These are phyloP conservation scores for Lytechinus variegatus DNA, from an alignment of 35 echinoderm and acorn worm genomes.

Conservation along the genomic window DNA sequence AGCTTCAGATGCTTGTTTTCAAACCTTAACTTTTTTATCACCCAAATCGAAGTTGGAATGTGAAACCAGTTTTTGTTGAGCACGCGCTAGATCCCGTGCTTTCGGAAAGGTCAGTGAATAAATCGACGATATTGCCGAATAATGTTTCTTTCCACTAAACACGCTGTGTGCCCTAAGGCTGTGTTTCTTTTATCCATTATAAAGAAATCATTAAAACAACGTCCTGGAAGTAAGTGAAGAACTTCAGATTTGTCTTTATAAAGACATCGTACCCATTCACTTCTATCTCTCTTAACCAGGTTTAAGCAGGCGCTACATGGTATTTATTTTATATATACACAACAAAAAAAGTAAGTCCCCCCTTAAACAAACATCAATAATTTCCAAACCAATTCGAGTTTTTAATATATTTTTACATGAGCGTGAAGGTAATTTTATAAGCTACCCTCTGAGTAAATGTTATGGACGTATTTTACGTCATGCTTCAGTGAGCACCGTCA, in stretches of 20 bases:
- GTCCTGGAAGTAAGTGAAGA: not conserved
- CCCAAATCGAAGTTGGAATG: not conserved
- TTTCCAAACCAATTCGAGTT: too few species aligned
- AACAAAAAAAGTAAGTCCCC: too few species aligned
- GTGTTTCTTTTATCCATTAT: not conserved
- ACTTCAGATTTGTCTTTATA: not conserved
- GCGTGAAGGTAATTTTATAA: too few species aligned
- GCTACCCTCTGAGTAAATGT: too few species aligned
- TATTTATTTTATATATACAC: too few species aligned
- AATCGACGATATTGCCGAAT: not conserved
- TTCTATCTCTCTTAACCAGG: not conserved
- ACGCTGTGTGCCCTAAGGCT: not conserved
- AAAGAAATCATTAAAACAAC: not conserved
- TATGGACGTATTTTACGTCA: too few species aligned
- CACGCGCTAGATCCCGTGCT: not conserved
- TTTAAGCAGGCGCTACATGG: not conserved
- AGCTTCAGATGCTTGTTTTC: not conserved
- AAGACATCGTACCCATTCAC: not conserved
- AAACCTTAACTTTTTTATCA: not conserved
- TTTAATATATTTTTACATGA: too few species aligned
- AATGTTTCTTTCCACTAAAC: slow-evolving; percentile 14
- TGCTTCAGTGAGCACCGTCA: too few species aligned
- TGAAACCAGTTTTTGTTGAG: not conserved
- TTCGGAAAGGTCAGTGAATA: not conserved
- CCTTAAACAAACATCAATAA: too few species aligned